These are phyloP conservation scores for Bursaphelenchus okinawaensis DNA, from an alignment of 2,888 invertebrate genomes.

Conservation along the genomic window DNA sequence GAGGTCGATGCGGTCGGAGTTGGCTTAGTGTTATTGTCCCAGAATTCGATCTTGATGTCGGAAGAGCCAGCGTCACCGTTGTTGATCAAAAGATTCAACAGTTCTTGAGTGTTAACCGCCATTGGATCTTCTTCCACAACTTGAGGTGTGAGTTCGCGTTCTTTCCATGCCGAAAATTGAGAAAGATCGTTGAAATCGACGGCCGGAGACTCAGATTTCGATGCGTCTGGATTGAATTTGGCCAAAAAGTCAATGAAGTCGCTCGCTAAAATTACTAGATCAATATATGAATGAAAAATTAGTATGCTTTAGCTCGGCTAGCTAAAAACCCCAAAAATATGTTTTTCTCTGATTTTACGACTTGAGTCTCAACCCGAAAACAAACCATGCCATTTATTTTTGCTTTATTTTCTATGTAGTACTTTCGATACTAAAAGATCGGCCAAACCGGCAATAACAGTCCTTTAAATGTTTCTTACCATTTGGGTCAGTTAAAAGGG, in stretches of 20 bases:
- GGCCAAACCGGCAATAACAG: no score
- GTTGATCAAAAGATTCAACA: constrained; percentile 5
- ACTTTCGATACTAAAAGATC: no score
- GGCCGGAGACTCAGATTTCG: not conserved
- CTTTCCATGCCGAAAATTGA: not conserved
- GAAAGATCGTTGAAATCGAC: not conserved
- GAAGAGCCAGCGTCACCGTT: not conserved
- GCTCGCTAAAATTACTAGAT: constrained; percentile 13
- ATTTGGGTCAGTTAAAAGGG: constrained; percentile 8
- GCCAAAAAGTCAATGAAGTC: constrained; percentile 7
- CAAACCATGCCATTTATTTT: no score
- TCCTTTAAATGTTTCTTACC: no score
- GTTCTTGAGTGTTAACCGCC: not conserved
- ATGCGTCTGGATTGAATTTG: constrained; percentile 2
- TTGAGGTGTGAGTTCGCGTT: not conserved
- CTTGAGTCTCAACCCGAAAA: no score
- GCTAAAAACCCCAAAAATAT: no score
- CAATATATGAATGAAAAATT: no score
- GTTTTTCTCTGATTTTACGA: no score
- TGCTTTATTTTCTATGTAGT: no score
- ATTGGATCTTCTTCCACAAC: not conserved
- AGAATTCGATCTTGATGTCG: not conserved
- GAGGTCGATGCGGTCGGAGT: not conserved
- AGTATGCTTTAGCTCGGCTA: no score
- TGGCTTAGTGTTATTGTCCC: not conserved